Conservation (phyloP, 2,797 vertebrate species). For the Megaceryle alcyon region DNA sequence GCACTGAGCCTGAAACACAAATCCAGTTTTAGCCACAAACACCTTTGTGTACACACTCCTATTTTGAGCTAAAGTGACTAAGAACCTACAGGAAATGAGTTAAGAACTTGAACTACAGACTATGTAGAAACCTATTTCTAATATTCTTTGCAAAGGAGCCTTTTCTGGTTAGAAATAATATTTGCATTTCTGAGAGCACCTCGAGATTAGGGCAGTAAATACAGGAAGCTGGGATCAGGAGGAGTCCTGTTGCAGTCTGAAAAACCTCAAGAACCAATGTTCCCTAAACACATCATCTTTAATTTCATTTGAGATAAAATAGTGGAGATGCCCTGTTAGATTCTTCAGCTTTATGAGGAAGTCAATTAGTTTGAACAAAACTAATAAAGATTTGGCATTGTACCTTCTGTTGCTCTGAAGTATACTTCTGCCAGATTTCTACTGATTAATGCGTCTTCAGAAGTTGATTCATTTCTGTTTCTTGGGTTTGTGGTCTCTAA, state of each 20-base stretch:
- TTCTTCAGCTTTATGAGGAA: not conserved
- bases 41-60: not conserved
- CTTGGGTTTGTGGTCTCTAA: not conserved
- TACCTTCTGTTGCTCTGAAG: not conserved
- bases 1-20: not conserved
- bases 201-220: not conserved
- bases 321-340: not conserved
- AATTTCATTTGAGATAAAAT: not conserved
- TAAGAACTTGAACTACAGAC: not conserved
- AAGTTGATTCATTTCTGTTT: conserved; percentile 38
- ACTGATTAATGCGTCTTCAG: conserved; percentile 15
- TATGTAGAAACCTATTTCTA: not conserved
- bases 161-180: not conserved
- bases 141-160: not conserved
- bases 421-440: not conserved
- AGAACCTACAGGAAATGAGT: not conserved
- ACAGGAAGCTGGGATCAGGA: not conserved
- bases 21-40: not conserved
- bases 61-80: not conserved
- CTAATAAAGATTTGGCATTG: not conserved
- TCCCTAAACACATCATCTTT: not conserved
- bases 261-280: not conserved
- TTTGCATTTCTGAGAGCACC: not conserved
- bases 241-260: not conserved
- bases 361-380: not conserved